A percentile compares a stretch with the other conserved stretches of the same genome.
phyloP scores from a whole-genome alignment of 53 echinoderm and acorn worm genomes.

The Actinopyga echinites region DNA sequence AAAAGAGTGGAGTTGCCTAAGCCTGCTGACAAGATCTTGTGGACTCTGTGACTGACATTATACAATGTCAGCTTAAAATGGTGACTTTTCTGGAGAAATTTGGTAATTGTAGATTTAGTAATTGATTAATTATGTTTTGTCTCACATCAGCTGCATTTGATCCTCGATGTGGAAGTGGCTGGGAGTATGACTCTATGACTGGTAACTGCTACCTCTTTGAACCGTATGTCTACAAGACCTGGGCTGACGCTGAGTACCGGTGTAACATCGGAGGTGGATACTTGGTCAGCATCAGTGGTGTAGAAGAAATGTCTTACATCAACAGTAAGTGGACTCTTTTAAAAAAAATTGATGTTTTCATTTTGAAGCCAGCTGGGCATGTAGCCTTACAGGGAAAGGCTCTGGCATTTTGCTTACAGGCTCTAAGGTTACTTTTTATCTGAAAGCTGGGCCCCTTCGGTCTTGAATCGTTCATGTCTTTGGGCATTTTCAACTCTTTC shows the following conservation, averaged over 20 bases:
- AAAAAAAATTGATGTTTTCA: neutral
- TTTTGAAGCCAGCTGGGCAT: neutral
- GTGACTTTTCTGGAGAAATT: no score
- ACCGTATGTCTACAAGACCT: constrained; percentile 56
- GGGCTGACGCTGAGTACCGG: constrained; percentile 66
- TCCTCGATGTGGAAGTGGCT: constrained; percentile 73
- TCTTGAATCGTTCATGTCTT: no score
- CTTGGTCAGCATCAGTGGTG: constrained; percentile 61
- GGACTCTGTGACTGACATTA: no score
- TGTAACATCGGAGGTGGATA: constrained; percentile 76
- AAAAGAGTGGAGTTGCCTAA: no score
- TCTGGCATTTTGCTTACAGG: neutral
- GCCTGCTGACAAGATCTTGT: no score
- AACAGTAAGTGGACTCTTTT: constrained; percentile 48
- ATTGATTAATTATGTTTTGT: neutral
- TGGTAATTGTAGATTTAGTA: no score
- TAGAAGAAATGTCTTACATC: constrained; percentile 66
- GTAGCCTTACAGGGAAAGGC: neutral
- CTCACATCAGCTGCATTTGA: constrained; percentile 59
- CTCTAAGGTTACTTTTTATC: neutral
- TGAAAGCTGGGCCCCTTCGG: no score
- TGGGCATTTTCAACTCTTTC: no score
- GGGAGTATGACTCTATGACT: constrained; percentile 62
- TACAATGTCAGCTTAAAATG: no score
- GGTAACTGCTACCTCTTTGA: constrained; percentile 73